phyloP scores from a whole-genome alignment of 2,888 invertebrate genomes.

The Drosophila borealis region DNA sequence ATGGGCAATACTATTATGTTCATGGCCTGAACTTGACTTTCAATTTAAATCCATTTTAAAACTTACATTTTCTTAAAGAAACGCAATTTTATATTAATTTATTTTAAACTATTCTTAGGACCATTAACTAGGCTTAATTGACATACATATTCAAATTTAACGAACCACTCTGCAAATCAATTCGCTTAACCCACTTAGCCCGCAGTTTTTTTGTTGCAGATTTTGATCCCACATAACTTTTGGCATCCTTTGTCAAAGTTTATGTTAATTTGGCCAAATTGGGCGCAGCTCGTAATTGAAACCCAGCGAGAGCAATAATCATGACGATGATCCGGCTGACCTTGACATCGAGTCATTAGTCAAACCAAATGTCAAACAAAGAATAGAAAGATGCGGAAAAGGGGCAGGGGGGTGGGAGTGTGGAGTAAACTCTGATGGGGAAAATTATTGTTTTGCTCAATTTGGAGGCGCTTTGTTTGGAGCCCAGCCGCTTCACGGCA shows the following conservation, averaged over 20 bases:
- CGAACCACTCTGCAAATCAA: conserved; percentile 8
- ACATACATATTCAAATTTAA: conserved; percentile 28
- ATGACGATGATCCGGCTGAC: conserved; percentile 60
- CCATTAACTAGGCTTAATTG: not conserved
- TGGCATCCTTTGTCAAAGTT: conserved; percentile 66
- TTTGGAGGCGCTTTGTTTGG: conserved; percentile 47
- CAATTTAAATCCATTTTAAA: no score
- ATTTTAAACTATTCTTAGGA: not conserved
- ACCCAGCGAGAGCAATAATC: conserved; percentile 50
- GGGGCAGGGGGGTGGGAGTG: no score
- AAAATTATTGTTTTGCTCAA: conserved; percentile 71
- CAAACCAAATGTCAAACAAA: conserved; percentile 53
- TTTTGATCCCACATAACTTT: conserved; percentile 32
- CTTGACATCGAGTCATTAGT: conserved; percentile 73
- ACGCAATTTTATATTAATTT: no score
- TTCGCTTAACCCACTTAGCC: not conserved
- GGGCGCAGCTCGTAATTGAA: conserved; percentile 72
- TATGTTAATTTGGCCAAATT: conserved; percentile 75
- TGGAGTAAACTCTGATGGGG: conserved; percentile 3
- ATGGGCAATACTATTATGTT: no score
- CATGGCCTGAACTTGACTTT: no score
- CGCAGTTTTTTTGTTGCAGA: conserved; percentile 6
- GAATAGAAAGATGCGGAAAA: conserved; percentile 23
- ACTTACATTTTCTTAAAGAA: no score
- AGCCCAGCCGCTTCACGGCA: conserved; percentile 71